Base-by-base conservation (phyloP, 2,797 vertebrate species). In the Acanthurus lineatus region DNA sequence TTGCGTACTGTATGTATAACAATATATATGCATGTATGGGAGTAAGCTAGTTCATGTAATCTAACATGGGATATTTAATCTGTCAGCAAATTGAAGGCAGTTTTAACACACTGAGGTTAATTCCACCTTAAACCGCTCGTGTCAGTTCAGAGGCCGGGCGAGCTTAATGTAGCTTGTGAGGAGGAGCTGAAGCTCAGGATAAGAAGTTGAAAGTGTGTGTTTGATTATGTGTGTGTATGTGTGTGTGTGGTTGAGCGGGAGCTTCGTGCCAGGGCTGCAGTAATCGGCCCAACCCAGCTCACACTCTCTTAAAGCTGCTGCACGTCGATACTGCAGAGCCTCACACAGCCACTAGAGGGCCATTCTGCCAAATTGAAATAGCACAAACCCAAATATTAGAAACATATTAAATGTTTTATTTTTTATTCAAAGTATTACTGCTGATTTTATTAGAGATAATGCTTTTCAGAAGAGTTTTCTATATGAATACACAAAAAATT, bases 201-300 rank as follows among this genome's bases (percentile, higher is more conserved):
- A 66, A 88, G 72, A 40, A 53, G 48, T 38, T 77, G 49, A 71
- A 67, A 60, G 15, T 78, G 76, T 80, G 65, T 59, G 62, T 58
- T 48, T 65, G 75, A 73, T 19, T 65, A 48, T 70, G 40, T 60
- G 49, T 69, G 62, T 40, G 61, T 49, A 32, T 68, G 28, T 64
- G 45, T 20, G 5, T 52, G 52, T 61, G 71, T 77, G 22, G 60
- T 48, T 68, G 40, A 60, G 54, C 64, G 45, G 20, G 59, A 79
- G 64, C 67, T 70, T 76, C 83, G 68, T 75, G 66, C 77, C 88
- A 83, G 76, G 45, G 75, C 87, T 85, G 86, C 89, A 84, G 88
- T 79, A 83, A 84, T 86, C 88, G 76, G 63, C 84, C 73, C 19
- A 7, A 58, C 84, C 84, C 83, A 79, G 56, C 67, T 81, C 65